Evolutionary conservation across 2,888 invertebrate species (phyloP).

Genomic region (Drosophila ustulata): DNA sequence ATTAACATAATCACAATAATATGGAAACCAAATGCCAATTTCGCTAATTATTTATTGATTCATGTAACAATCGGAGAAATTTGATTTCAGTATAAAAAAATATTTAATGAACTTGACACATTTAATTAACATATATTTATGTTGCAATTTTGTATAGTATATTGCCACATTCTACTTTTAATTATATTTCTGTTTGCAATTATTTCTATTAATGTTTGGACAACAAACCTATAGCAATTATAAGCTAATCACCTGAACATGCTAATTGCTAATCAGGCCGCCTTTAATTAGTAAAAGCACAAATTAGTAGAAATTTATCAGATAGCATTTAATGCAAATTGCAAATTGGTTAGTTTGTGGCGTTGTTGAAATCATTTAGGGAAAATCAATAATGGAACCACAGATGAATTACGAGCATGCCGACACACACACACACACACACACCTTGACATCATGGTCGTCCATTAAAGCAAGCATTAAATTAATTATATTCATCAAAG

Average conservation of each 20-base stretch:
- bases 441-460: slow-evolving; percentile 9
- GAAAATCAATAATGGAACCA: slow-evolving; percentile 63
- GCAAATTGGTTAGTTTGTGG: slow-evolving; percentile 37
- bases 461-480: slow-evolving; percentile 63
- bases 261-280: slow-evolving; percentile 14
- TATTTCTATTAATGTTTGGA: not conserved
- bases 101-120: not conserved
- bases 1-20: not conserved
- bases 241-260: slow-evolving; percentile 1
- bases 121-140: not conserved
- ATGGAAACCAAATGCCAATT: not conserved
- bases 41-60: not conserved
- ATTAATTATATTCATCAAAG: slow-evolving; percentile 70
- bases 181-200: slow-evolving; percentile 4
- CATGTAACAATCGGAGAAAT: not conserved
- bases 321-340: slow-evolving; percentile 18
- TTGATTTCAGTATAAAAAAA: not conserved
- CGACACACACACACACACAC: slow-evolving; percentile 1
- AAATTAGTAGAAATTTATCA: slow-evolving; percentile 17
- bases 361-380: slow-evolving; percentile 26
- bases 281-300: slow-evolving; percentile 13
- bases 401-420: slow-evolving; percentile 35
- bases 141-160: not conserved
- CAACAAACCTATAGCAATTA: not conserved
- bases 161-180: not conserved